These are phyloP conservation scores for Gila orcuttii DNA, from an alignment of 2,113 vertebrate genomes.

Conservation along the genomic window DNA sequence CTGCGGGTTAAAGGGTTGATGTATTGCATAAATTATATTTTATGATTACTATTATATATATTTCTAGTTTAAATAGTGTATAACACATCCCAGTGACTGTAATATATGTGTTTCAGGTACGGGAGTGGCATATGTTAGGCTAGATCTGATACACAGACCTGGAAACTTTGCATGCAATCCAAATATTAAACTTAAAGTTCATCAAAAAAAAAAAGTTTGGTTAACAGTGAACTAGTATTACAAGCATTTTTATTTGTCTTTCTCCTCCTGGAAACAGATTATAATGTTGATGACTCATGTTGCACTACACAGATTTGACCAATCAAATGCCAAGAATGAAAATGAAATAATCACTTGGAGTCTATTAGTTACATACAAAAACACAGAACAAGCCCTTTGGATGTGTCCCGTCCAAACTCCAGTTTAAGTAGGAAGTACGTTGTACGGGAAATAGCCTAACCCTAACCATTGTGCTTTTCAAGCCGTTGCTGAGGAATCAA, in stretches of 20 bases:
- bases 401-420: background rate
- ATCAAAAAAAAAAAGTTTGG: background rate
- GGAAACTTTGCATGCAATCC: background rate
- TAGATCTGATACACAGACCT: background rate
- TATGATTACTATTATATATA: too few species aligned
- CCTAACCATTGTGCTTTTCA: too few species aligned
- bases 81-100: too few species aligned
- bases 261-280: background rate
- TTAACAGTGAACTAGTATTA: background rate
- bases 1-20: background rate
- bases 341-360: background rate
- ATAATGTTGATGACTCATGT: background rate
- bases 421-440: background rate
- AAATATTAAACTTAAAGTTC: background rate
- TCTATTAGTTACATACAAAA: background rate
- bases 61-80: background rate
- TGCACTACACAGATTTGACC: background rate
- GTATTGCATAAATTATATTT: background rate
- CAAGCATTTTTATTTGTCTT: background rate
- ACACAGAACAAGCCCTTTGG: background rate
- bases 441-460: background rate
- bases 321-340: background rate
- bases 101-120: too few species aligned
- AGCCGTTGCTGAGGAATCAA: background rate
- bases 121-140: too few species aligned